Base-by-base conservation (phyloP, 2,888 invertebrate genomes). In the Dryomyza anilis region DNA sequence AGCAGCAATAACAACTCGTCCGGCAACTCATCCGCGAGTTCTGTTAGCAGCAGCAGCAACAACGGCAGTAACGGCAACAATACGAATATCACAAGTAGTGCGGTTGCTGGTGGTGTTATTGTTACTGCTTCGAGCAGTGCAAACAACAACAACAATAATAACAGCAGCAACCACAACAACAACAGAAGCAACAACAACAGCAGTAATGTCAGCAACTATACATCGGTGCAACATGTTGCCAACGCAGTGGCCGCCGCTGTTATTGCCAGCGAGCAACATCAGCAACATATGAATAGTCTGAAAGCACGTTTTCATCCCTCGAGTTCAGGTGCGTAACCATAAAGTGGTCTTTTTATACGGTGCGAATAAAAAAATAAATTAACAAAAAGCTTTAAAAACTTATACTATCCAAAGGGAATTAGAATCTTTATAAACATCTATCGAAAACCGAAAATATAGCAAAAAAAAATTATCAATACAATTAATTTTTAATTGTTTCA, bases 141-240 rank as follows among this genome's bases (percentile, higher is more conserved):
- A 61, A 67, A 6, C 69, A 71, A 19, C 67, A 69, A 27, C 39
- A 52, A 8, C 21, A 59, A 59, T 55, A 46, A 30, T 43, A 50
- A 52, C 25, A 50, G n/a, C 21, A 27, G 21, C 25, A 63, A 39
- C 19, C 36, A 19, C 43, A 48, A 19, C 16, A 59, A 43, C 36
- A 55, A 63, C 39, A 50, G 30, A 23, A 46, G 21, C 4, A 58
- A 53, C 10, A 65, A 60, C 14, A 63, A 43, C 1, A 53, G 50
- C 16, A 59, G 57, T 39, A 39, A 23, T 36, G 45, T 14, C 23
- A 61, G 14, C 53, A 61, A 30, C 43, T 61, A 60, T 45, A 36
- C 64, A 36, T 72, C 75, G 0, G 80, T 73, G 71, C 80, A 79
- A 72, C 78, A 80, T 69, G 78, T 78, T 67, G 80, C 79, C 67